A percentile compares a stretch with the other conserved stretches of the same genome.
These are phyloP conservation scores for Coptodon rendalli DNA, from an alignment of 2,113 vertebrate species.

Conservation along the genomic window DNA sequence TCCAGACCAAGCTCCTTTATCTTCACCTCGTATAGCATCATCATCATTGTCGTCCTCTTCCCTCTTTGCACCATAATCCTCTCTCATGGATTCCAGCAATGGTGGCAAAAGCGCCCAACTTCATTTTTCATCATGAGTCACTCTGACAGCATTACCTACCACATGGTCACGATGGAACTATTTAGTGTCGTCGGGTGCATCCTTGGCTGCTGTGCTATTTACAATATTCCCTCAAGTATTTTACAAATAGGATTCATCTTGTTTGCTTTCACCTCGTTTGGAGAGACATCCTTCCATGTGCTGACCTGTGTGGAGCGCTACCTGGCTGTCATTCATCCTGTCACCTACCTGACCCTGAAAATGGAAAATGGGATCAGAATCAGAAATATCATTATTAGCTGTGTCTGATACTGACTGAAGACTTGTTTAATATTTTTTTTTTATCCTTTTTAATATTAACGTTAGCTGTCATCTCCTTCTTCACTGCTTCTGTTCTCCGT, in stretches of 20 bases:
- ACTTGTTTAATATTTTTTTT: background rate
- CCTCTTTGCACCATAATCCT: background rate
- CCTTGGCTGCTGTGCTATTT: background rate
- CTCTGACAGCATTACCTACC: background rate
- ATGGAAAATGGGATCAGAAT: background rate
- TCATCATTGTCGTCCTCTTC: background rate
- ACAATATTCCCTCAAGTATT: fast-evolving
- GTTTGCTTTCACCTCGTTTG: background rate
- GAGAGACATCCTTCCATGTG: background rate
- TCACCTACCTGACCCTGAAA: background rate
- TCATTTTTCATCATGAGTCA: background rate
- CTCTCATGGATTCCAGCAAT: background rate
- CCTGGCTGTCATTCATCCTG: background rate
- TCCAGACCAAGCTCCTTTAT: background rate
- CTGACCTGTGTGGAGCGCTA: background rate
- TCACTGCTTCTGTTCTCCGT: background rate
- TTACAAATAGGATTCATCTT: background rate
- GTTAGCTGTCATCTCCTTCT: background rate
- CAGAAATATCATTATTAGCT: background rate
- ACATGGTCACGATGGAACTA: background rate
- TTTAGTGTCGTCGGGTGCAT: background rate
- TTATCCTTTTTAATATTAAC: background rate
- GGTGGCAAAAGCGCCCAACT: background rate
- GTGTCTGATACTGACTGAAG: background rate
- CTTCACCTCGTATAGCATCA: background rate